Evolutionary conservation across 2,888 invertebrate genomes (phyloP).

Genomic region (Barypeithes pellucidus): DNA sequence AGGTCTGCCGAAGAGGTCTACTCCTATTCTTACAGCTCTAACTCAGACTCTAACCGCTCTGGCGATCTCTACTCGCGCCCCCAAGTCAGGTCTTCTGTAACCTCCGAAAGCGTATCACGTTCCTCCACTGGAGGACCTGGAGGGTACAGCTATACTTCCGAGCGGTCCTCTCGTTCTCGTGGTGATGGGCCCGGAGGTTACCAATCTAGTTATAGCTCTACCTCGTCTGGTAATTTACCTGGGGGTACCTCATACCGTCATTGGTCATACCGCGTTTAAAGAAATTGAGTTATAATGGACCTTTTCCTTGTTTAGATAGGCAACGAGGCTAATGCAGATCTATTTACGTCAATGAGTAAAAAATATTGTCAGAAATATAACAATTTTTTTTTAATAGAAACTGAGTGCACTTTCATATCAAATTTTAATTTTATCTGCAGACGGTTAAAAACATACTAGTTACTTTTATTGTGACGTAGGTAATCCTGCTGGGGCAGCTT

Average conservation of each 20-base stretch:
- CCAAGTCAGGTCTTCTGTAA: slow-evolving; percentile 77
- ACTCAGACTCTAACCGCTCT: slow-evolving; percentile 72
- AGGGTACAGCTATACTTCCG: slow-evolving; percentile 80
- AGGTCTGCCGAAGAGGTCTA: slow-evolving; percentile 88
- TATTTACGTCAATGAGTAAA: too few relatives aligned
- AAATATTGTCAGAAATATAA: too few relatives aligned
- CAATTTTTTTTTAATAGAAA: too few relatives aligned
- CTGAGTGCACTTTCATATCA: too few relatives aligned
- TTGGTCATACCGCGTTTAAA: slow-evolving; percentile 90
- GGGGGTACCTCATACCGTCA: slow-evolving; percentile 88
- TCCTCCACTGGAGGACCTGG: slow-evolving; percentile 80
- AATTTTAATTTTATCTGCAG: too few relatives aligned
- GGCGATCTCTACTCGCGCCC: slow-evolving; percentile 77
- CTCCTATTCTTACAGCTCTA: slow-evolving; percentile 86
- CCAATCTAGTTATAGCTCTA: slow-evolving; percentile 83
- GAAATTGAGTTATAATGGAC: slow-evolving; percentile 35
- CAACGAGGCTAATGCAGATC: too few relatives aligned
- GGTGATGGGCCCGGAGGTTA: slow-evolving; percentile 86
- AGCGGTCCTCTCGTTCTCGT: slow-evolving; percentile 81
- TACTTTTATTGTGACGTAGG: too few relatives aligned
- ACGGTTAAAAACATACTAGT: too few relatives aligned
- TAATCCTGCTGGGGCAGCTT: neutral
- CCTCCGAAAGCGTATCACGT: slow-evolving; percentile 80
- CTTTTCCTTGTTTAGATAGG: slow-evolving; percentile 20
- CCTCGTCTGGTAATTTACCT: slow-evolving; percentile 85